Evolutionary conservation across 2,113 vertebrate genomes (phyloP).

Genomic region (Chiloscyllium plagiosum): DNA sequence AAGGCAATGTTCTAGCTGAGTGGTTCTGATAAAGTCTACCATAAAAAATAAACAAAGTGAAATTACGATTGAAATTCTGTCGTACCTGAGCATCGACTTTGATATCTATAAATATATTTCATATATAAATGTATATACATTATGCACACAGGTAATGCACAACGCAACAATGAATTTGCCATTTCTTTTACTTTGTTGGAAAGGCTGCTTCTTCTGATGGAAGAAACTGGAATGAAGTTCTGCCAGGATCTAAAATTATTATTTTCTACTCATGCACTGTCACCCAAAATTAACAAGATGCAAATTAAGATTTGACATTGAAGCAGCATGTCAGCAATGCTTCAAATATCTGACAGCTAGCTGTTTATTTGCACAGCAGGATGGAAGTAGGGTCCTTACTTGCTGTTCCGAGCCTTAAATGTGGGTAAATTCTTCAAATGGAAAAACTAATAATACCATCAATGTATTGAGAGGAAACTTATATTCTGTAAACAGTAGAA

Average conservation of each 20-base stretch:
- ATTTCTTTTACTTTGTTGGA: background rate
- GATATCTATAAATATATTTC: no score
- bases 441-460: background rate
- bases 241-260: background rate
- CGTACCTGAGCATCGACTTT: background rate
- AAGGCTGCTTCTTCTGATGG: background rate
- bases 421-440: background rate
- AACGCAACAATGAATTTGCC: background rate
- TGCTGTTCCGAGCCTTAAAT: background rate
- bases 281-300: slow-evolving; percentile 13
- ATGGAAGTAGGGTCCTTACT: background rate
- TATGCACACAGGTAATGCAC: background rate
- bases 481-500: background rate
- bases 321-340: background rate
- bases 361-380: background rate
- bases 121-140: background rate
- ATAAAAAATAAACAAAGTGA: slow-evolving; percentile 10
- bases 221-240: background rate
- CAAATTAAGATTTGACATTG: background rate
- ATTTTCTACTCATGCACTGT: slow-evolving; percentile 9
- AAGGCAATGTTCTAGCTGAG: background rate
- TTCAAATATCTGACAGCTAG: background rate
- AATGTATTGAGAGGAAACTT: background rate
- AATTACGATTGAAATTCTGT: background rate
- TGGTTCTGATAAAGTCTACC: background rate